Percentiles rank a stretch among this genome's conserved stretches.
Evolutionary conservation across 2,888 invertebrate species (phyloP).

Genomic region (Ypsolopha sequella): DNA sequence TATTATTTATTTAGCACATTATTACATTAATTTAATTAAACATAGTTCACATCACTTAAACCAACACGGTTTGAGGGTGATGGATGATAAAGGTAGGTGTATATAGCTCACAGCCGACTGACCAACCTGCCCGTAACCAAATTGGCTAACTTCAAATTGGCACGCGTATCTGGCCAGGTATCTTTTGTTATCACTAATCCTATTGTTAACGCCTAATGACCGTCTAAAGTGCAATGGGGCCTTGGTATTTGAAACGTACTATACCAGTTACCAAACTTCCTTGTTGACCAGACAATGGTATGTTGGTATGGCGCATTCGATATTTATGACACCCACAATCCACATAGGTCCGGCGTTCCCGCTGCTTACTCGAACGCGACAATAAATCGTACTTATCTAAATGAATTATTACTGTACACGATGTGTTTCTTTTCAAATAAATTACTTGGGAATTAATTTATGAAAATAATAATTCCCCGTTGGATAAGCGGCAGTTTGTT

Average conservation of each 20-base stretch:
- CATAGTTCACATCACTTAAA: too few relatives aligned
- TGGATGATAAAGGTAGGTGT: too few relatives aligned
- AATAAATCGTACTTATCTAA: conserved; percentile 28
- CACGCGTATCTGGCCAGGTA: too few relatives aligned
- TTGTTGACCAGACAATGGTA: neutral
- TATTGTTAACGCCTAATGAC: too few relatives aligned
- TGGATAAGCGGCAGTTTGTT: neutral
- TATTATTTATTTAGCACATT: neutral
- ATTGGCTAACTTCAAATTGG: too few relatives aligned
- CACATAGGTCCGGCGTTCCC: neutral
- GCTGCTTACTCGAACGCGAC: neutral
- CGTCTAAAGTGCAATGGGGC: too few relatives aligned
- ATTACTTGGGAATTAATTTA: neutral
- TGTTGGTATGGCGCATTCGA: neutral
- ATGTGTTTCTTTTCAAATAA: conserved; percentile 11
- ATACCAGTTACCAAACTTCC: neutral
- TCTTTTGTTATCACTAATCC: too few relatives aligned
- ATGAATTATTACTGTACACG: conserved; percentile 20
- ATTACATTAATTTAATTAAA: too few relatives aligned
- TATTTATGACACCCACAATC: neutral
- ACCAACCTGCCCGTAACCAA: too few relatives aligned
- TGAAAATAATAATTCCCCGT: neutral
- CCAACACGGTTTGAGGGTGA: too few relatives aligned
- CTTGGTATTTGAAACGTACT: too few relatives aligned
- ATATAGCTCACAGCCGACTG: too few relatives aligned